Percentiles rank a stretch among this genome's conserved stretches.
Conservation (phyloP, 2,797 vertebrate genomes). For the Lacerta bilineata region DNA sequence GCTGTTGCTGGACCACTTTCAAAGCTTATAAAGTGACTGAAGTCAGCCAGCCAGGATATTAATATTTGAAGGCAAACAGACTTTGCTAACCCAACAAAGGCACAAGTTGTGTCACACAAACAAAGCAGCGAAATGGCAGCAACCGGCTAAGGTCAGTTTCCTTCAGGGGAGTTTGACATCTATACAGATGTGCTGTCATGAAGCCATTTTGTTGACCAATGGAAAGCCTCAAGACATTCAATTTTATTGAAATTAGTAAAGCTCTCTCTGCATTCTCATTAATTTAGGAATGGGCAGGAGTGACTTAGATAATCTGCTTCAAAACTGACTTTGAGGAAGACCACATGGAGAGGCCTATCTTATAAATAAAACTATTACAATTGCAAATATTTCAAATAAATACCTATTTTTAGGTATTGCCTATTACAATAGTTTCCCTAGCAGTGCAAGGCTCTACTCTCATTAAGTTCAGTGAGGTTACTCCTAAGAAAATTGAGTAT, state of each 20-base stretch:
- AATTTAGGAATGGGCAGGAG: neutral
- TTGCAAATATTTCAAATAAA: neutral
- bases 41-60: conserved; percentile 42
- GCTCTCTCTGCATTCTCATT: neutral
- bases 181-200: conserved; percentile 10
- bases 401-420: too few relatives aligned
- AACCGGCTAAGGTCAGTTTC: conserved; percentile 23
- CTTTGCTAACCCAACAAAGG: conserved; percentile 17
- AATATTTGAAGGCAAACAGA: conserved; percentile 51
- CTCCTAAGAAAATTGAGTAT: too few relatives aligned
- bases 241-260: conserved; percentile 7
- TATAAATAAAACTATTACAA: conserved; percentile 3
- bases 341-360: conserved; percentile 1
- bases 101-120: neutral
- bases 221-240: conserved; percentile 12
- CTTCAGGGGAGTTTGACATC: conserved; percentile 1
- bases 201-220: conserved; percentile 5
- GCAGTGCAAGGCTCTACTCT: neutral
- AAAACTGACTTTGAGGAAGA: neutral
- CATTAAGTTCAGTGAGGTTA: too few relatives aligned
- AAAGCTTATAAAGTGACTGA: conserved; percentile 43
- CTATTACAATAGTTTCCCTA: neutral
- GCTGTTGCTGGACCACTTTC: conserved; percentile 50
- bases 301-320: neutral
- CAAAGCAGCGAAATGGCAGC: neutral